Evolutionary conservation across 2,113 vertebrate species (phyloP).

Genomic region (Struthio camelus): DNA sequence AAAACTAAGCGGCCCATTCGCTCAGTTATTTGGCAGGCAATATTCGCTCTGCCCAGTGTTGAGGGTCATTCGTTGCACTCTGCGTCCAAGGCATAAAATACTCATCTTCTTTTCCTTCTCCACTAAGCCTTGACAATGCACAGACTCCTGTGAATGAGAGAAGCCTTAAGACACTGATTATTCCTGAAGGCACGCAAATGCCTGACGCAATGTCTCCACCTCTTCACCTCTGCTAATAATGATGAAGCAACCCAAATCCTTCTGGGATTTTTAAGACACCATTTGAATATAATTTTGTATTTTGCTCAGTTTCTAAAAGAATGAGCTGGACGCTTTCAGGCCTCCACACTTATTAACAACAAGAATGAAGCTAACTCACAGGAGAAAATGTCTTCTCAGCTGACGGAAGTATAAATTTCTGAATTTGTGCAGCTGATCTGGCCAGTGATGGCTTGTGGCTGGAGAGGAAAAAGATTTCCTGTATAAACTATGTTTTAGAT

Average conservation of each 20-base stretch:
- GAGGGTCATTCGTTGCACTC: neutral
- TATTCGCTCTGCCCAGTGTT: neutral
- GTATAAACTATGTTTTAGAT: slow-evolving; percentile 51
- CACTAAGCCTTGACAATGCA: neutral
- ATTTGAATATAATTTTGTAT: neutral
- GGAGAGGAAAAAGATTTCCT: slow-evolving; percentile 33
- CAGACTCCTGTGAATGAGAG: neutral
- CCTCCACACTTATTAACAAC: neutral
- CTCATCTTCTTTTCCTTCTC: neutral
- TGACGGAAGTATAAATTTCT: slow-evolving; percentile 8
- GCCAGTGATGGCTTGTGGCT: neutral
- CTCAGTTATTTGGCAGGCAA: slow-evolving; percentile 1
- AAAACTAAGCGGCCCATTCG: neutral
- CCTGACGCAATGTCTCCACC: neutral
- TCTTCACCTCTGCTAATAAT: neutral
- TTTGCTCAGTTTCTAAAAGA: neutral
- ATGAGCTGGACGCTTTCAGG: neutral
- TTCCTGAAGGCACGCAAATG: neutral
- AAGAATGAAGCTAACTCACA: neutral
- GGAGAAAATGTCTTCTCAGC: slow-evolving; percentile 22
- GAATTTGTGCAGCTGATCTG: slow-evolving; percentile 26
- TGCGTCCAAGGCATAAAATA: neutral
- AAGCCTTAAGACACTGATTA: neutral
- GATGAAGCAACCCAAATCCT: neutral
- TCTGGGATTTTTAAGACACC: slow-evolving; percentile 27